Base-by-base conservation (phyloP, 1,140 invertebrate genomes). In the Drosophila lini region DNA sequence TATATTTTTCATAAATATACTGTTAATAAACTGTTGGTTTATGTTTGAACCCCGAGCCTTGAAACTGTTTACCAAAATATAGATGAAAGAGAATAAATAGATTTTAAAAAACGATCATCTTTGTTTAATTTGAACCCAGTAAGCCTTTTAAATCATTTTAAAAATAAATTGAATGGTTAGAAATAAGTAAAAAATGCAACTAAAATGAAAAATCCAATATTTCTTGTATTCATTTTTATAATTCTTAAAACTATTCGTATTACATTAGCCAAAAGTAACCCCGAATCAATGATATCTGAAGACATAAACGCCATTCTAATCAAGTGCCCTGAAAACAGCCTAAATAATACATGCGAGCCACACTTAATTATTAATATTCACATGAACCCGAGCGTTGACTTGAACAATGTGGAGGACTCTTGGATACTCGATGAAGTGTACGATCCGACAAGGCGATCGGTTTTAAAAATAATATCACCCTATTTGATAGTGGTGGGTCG, bases 301-400 rank as follows among this genome's bases (percentile, higher is more conserved):
- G 53, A 48, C 34, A 45, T 81, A 25, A 86, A 75, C 50, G 69
- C 81, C 4, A 65, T 86, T 34, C 45, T 85, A 22, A 15, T 81
- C 6, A 75, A 60, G 15, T 84, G 81, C 15, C 59, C 57, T 7
- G 28, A 31, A 31, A 48, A 55, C 19, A 36, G 31, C 9, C 32
- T 5, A 19, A 44, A 74, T 9, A 32, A 11, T 7, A 16, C 64
- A 0, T 86, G 82, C 55, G 74, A 81, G n/a, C 52, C 82, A 7
- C 78, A 85, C 11, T 42, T 85, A 19, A 71, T 86, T 41, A 47
- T 81, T 11, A 86, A 67, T 19, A 79, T 85, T 36, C 65, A 71
- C 32, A 71, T 79, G 61, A 75, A 40, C n/a, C 74, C 82, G n/a
- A 78, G 61, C 38, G 45, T 79, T 8, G 71, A 70, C 38, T 10